These are phyloP conservation scores for Acipenser transmontanus DNA, from an alignment of 2,797 vertebrate genomes.

Conservation along the genomic window DNA sequence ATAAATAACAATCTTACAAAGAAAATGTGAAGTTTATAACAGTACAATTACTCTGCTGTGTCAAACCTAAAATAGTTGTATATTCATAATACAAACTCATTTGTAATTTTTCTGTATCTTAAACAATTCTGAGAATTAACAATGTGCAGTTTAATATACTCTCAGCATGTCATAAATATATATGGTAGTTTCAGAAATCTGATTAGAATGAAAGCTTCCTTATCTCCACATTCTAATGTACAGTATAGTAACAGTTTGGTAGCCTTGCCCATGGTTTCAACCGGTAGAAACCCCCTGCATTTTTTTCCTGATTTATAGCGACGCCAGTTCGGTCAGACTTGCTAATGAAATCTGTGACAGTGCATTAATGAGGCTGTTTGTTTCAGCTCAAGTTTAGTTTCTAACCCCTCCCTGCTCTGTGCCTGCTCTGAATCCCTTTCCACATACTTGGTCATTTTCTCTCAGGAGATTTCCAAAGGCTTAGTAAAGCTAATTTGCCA, in stretches of 20 bases:
- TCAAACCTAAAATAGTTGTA: too few relatives aligned
- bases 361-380: constrained; percentile 76
- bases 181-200: neutral
- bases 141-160: too few relatives aligned
- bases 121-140: too few relatives aligned
- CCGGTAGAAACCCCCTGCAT: constrained; percentile 59
- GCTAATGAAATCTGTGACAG: constrained; percentile 78
- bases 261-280: constrained; percentile 54
- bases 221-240: constrained; percentile 36
- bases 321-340: constrained; percentile 56
- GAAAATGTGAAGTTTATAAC: too few relatives aligned
- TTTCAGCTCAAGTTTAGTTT: constrained; percentile 60
- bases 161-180: too few relatives aligned
- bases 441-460: too few relatives aligned
- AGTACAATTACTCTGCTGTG: too few relatives aligned
- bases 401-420: constrained; percentile 31
- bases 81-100: too few relatives aligned
- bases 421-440: constrained; percentile 28
- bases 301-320: constrained; percentile 73
- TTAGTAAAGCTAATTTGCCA: too few relatives aligned
- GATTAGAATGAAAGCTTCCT: constrained; percentile 12
- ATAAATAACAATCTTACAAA: too few relatives aligned
- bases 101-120: too few relatives aligned
- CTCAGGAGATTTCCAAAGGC: too few relatives aligned
- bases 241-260: constrained; percentile 62